These are phyloP conservation scores for Sclerurus mexicanus DNA, from an alignment of 2,113 vertebrate genomes.

Conservation along the genomic window DNA sequence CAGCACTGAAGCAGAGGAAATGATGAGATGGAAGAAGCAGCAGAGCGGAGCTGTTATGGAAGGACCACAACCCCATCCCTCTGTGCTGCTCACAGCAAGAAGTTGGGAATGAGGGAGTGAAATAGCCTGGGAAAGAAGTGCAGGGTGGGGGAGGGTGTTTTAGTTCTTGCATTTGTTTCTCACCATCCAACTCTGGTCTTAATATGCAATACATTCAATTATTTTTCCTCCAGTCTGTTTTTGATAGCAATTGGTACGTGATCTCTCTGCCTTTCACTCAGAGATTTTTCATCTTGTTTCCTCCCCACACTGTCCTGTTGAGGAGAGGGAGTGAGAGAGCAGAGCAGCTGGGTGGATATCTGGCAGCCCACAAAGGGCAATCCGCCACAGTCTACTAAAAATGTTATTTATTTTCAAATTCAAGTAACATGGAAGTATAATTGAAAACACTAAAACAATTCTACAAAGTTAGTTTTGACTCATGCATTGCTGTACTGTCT, in stretches of 20 bases:
- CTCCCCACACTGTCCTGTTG: not conserved
- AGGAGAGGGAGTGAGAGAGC: not conserved
- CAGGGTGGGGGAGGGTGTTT: accelerated
- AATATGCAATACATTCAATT: not conserved
- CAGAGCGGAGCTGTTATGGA: not conserved
- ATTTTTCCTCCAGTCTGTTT: not conserved
- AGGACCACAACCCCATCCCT: not conserved
- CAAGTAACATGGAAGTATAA: not conserved
- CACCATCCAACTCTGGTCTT: not conserved
- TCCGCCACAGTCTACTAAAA: not conserved
- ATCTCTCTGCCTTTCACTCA: not conserved
- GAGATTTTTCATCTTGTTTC: not conserved
- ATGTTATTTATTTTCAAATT: not conserved
- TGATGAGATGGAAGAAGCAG: not conserved
- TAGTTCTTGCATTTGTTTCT: not conserved
- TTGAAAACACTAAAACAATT: not conserved
- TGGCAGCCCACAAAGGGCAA: not conserved
- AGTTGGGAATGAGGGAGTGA: not conserved
- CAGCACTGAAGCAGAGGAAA: not conserved
- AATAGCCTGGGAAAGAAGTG: not conserved
- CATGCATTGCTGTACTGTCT: not conserved
- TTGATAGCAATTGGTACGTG: not conserved
- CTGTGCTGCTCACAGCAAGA: not conserved
- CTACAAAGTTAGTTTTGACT: not conserved
- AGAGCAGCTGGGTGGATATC: not conserved